Base-by-base conservation (phyloP, 2,888 invertebrate species). In the Drosophila ezoana region DNA sequence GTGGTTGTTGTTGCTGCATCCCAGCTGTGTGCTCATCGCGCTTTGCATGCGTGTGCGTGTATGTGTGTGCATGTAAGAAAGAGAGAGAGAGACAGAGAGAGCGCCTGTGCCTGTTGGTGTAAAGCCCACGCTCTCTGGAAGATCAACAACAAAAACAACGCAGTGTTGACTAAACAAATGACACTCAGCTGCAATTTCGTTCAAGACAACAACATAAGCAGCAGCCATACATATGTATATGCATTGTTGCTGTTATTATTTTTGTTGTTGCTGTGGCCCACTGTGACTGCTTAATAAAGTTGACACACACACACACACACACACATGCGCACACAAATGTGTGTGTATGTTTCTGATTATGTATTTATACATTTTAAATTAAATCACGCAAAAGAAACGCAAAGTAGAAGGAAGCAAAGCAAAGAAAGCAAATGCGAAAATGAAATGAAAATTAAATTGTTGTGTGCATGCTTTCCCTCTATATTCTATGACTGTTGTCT, bases 101-200 rank as follows among this genome's bases (percentile, higher is more conserved):
- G 52, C 38, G 38, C 16, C 4, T 23, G 11, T 37, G 56, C 37
- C 11, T 58, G 40, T 60, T 41, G 57, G 54, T 65, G 57, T 63
- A 38, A 43, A 44, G 64, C 68, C 72, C 81, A 77, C 77, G 73
- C 78, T 76, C 65, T 81, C 78, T 81, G 85, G 70, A 81, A 81
- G 87, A 82, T 82, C 87, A 81, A 49, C 72, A 72, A 38, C 69
- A 71, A 45, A 60, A 67, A 66, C 44, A 63, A 64, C 57, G 28
- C 52, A 60, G 16, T 52, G 70, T 75, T 64, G 64, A 68, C 69
- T 70, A 68, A 70, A 58, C 58, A 65, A 65, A 72, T 67, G 54
- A 73, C 57, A 86, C 77, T 83, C 81, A 83, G 84, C 87, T 86
- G 80, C 70, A 86, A 76, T 69, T 66, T 62, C 38, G 48, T 56